Percentiles rank a stretch among this genome's conserved stretches.
Conservation (phyloP, 2,113 vertebrate genomes). For the Sigmodon hispidus region DNA sequence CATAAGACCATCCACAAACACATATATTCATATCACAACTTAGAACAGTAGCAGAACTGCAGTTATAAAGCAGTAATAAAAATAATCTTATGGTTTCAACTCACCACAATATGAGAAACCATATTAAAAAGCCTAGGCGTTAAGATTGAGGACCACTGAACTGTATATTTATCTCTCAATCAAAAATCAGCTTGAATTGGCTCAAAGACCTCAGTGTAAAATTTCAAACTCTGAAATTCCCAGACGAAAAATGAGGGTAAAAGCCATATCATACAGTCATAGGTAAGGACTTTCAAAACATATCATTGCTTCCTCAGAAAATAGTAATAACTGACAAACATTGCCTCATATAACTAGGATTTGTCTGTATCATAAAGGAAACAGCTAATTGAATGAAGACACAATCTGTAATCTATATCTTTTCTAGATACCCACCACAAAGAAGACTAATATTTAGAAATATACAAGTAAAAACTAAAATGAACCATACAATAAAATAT, state of each 20-base stretch:
- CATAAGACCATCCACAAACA: too few species aligned
- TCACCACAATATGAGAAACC: too few species aligned
- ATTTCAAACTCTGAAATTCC: not conserved
- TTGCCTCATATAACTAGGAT: not conserved
- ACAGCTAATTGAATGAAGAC: not conserved
- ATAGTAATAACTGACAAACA: not conserved
- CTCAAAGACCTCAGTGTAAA: not conserved
- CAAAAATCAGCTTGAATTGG: not conserved
- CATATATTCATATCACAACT: too few species aligned
- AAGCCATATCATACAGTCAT: not conserved
- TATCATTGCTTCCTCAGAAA: too few species aligned
- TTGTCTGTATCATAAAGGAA: not conserved
- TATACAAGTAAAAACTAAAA: not conserved
- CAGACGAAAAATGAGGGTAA: too few species aligned
- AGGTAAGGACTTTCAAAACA: not conserved
- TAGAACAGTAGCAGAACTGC: too few species aligned
- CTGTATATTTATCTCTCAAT: not conserved
- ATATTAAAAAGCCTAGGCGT: too few species aligned
- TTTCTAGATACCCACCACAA: not conserved
- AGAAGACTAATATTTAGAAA: not conserved
- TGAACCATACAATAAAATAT: not conserved
- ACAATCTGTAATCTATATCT: not conserved
- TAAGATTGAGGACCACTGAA: too few species aligned
- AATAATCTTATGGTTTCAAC: too few species aligned
- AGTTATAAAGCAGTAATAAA: too few species aligned